Evolutionary conservation across 2,113 vertebrate species (phyloP).

Genomic region (Ahaetulla prasina): DNA sequence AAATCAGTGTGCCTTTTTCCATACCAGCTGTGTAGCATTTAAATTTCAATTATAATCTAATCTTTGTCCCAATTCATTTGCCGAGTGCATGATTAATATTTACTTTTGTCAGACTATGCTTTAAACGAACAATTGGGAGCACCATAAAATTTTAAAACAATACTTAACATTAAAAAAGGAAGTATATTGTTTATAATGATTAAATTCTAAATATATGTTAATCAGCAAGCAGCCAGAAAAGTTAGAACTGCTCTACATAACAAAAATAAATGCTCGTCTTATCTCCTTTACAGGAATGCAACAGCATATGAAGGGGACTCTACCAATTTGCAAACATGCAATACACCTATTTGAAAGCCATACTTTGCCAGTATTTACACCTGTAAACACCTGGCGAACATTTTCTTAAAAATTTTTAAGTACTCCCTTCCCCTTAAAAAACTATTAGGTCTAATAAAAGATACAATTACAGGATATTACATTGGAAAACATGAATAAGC

Average conservation of each 20-base stretch:
- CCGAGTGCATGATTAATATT: accelerated
- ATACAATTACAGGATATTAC: background rate
- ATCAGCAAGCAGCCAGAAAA: background rate
- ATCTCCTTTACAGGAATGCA: background rate
- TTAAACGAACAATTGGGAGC: background rate
- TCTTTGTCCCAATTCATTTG: accelerated
- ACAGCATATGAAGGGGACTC: background rate
- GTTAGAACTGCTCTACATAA: background rate
- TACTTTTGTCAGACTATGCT: background rate
- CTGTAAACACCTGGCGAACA: background rate
- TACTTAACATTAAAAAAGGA: background rate
- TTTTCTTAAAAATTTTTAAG: background rate
- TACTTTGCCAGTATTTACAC: background rate
- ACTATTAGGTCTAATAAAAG: constrained; percentile 2
- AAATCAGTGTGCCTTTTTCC: background rate
- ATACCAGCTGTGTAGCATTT: background rate
- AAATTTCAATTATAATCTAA: background rate
- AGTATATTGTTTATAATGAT: background rate
- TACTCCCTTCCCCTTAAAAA: background rate
- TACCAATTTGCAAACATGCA: background rate
- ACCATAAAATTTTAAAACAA: background rate
- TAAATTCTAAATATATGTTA: background rate
- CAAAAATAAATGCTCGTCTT: background rate
- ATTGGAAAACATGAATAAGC: background rate
- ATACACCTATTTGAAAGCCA: background rate